A percentile compares a stretch with the other conserved stretches of the same genome.
phyloP scores from a whole-genome alignment of 2,888 invertebrate genomes.

The Cenopis cana region DNA sequence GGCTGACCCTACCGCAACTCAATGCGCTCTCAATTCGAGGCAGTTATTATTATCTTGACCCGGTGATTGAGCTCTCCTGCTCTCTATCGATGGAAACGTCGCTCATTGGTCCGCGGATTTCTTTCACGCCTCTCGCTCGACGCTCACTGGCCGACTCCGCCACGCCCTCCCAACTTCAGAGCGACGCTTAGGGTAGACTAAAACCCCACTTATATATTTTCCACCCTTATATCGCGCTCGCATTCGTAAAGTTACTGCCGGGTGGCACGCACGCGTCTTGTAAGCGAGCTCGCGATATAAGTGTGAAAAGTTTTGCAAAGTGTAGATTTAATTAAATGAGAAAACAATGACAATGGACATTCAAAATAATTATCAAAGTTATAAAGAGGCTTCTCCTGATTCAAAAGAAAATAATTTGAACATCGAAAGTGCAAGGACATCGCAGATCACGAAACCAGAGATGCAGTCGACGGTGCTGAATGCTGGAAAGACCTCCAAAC shows the following conservation, averaged over 20 bases:
- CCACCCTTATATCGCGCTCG: slow-evolving; percentile 80
- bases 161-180: slow-evolving; percentile 75
- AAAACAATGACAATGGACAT: slow-evolving; percentile 90
- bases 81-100: slow-evolving; percentile 64
- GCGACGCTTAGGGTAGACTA: slow-evolving; percentile 78
- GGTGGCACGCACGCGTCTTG: slow-evolving; percentile 77
- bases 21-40: slow-evolving; percentile 84
- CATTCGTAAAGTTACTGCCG: slow-evolving; percentile 76
- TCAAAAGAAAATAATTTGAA: slow-evolving; percentile 76
- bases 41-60: slow-evolving; percentile 85
- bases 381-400: slow-evolving; percentile 79
- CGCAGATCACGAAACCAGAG: slow-evolving; percentile 70
- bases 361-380: slow-evolving; percentile 81
- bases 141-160: slow-evolving; percentile 69
- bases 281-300: slow-evolving; percentile 71
- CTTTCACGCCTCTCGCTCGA: slow-evolving; percentile 72
- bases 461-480: slow-evolving; percentile 71
- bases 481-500: slow-evolving; percentile 84
- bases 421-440: slow-evolving; percentile 81
- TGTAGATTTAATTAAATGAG: slow-evolving; percentile 73
- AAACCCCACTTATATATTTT: slow-evolving; percentile 83
- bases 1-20: slow-evolving; percentile 81
- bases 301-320: slow-evolving; percentile 77
- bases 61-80: slow-evolving; percentile 83
- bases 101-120: slow-evolving; percentile 69